Evolutionary conservation across 2,888 invertebrate species (phyloP), one percentile per base, ranked within the genome.

Genomic region (Chloromyia formosa): DNA sequence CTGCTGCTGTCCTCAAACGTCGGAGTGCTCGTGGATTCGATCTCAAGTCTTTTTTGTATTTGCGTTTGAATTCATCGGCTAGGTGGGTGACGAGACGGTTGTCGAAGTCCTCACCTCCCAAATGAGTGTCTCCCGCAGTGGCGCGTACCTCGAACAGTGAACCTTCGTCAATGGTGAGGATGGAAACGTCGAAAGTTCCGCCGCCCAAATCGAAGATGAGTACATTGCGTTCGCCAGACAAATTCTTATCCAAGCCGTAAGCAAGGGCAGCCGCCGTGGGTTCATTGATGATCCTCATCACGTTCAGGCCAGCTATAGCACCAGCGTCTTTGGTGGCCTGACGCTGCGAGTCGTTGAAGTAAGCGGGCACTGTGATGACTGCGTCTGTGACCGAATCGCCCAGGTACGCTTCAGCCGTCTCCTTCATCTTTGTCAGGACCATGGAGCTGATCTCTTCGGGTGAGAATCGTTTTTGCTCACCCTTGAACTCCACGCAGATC

Each of bases 151-250:
- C 91, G 83, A 92, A 92, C 68, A 86, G 78, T 1, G 87, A 86
- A 22, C 91, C 86, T 83, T 92, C 91, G 82, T 91, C 91, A 80
- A 92, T 92, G 0, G 68, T 68, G 12, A 96, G 87, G 82, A 96
- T 93, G 78, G 95, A 95, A 66, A 96, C 95, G 87, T 96, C 96
- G 84, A 97, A 97, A 80, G 96, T 96, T 80, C 96, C 97, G 82
- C 97, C 97, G 77, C 84, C 84, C 73, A 84, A 75, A 77, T 84
- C 84, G 64, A 84, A 84, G 81, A 94, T 94, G 75, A 94, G 88
- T 75, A 94, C 94, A 82, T 94, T 94, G 56, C 93, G 89, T 87
- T 94, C 94, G 79, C 91, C 92, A 66, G 87, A 88, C 75, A 92
- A 91, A 85, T 93, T 93, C 81, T 94, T 94, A 86, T 94, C 94